A percentile compares a stretch with the other conserved stretches of the same genome.
Evolutionary conservation across 2,888 invertebrate species (phyloP).

Genomic region (Agrochola circellaris): DNA sequence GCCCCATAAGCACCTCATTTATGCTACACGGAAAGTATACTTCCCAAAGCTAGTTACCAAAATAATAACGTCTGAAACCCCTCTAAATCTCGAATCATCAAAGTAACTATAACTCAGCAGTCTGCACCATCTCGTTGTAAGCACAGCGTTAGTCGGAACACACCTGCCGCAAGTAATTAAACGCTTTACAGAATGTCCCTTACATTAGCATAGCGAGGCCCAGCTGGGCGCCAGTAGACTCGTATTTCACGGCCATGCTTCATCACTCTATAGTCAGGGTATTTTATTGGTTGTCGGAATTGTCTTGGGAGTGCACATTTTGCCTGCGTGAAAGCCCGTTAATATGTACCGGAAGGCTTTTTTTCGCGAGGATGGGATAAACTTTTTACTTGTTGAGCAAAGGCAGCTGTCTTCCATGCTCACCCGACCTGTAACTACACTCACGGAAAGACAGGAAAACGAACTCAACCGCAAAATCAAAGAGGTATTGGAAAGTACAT

Average conservation of each 20-base stretch:
- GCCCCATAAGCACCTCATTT: too few relatives aligned
- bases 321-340: neutral
- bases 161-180: conserved; percentile 38
- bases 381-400: neutral
- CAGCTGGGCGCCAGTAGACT: neutral
- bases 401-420: neutral
- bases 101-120: neutral
- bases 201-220: neutral
- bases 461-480: neutral
- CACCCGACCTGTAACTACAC: neutral
- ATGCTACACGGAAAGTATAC: neutral
- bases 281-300: conserved; percentile 2
- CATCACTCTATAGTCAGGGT: neutral
- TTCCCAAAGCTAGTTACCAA: neutral
- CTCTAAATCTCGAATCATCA: neutral
- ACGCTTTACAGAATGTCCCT: conserved; percentile 21
- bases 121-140: conserved; percentile 12
- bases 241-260: neutral
- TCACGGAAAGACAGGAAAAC: too few relatives aligned
- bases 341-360: neutral
- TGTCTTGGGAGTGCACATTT: neutral
- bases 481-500: neutral
- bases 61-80: neutral
- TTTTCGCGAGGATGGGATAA: neutral
- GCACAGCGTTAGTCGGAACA: conserved; percentile 21